A percentile compares a stretch with the other conserved stretches of the same genome.
phyloP scores from a whole-genome alignment of 2,888 invertebrate species.

The Andrena trimmerana region DNA sequence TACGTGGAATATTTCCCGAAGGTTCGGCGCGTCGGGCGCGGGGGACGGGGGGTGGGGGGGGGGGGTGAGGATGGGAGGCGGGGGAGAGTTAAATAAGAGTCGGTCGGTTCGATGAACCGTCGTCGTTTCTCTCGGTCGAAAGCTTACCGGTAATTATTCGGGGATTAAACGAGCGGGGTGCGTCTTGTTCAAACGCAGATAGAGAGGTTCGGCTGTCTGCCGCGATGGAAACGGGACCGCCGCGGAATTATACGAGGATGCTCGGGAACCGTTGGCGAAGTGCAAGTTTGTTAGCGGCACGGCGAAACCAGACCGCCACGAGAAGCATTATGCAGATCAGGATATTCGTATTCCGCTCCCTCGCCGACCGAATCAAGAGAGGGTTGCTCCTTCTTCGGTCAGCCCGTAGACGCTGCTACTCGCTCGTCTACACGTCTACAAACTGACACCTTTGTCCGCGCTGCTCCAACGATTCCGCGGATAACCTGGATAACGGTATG shows the following conservation, averaged over 20 bases:
- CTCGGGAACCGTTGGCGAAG: constrained; percentile 56
- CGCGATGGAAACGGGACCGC: constrained; percentile 12
- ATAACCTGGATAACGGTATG: no score
- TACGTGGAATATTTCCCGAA: constrained; percentile 27
- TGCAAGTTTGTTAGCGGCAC: constrained; percentile 71
- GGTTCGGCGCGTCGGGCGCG: background rate
- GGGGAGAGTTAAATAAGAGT: constrained; percentile 32
- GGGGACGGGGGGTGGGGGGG: no score
- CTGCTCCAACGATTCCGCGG: no score
- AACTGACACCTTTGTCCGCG: no score
- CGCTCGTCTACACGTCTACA: background rate
- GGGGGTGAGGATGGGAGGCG: no score
- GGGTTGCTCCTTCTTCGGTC: background rate
- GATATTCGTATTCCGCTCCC: constrained; percentile 65
- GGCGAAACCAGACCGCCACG: constrained; percentile 42
- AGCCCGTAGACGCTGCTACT: background rate
- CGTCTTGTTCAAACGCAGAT: constrained; percentile 48
- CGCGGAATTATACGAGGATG: constrained; percentile 39
- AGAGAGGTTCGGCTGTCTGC: constrained; percentile 11
- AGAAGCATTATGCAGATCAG: constrained; percentile 69
- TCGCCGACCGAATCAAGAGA: background rate
- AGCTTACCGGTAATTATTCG: constrained; percentile 62
- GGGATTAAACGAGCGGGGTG: constrained; percentile 52
- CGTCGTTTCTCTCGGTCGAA: constrained; percentile 25
- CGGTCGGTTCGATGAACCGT: constrained; percentile 40